These are phyloP conservation scores for Lithobates sylvaticus DNA, from an alignment of 2,797 vertebrate species.

Conservation along the genomic window DNA sequence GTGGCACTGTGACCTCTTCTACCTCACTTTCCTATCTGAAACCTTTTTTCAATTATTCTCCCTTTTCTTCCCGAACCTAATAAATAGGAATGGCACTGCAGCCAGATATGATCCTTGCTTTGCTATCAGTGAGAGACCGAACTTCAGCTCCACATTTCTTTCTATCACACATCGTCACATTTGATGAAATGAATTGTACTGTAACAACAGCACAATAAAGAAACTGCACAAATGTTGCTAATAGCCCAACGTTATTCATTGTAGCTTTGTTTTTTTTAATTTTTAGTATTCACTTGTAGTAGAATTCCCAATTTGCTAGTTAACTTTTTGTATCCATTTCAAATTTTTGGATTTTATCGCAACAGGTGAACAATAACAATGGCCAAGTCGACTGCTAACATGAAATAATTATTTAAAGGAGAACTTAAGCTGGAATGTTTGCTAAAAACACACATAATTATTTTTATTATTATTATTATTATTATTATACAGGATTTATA, in stretches of 20 bases:
- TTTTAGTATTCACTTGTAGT: too few relatives aligned
- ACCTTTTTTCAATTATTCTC: conserved; percentile 62
- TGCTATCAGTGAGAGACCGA: conserved; percentile 38
- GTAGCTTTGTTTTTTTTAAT: neutral
- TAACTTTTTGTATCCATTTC: too few relatives aligned
- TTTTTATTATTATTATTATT: too few relatives aligned
- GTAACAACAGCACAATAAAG: conserved; percentile 36
- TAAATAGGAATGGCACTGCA: conserved; percentile 47
- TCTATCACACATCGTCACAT: conserved; percentile 42
- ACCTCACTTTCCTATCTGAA: conserved; percentile 27
- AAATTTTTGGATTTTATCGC: too few relatives aligned
- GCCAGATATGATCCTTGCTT: conserved; percentile 47
- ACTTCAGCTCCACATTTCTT: conserved; percentile 49
- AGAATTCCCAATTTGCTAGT: too few relatives aligned
- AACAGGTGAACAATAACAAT: too few relatives aligned
- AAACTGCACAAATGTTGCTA: conserved; percentile 19
- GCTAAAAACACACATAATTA: too few relatives aligned
- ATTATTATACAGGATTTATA: too few relatives aligned
- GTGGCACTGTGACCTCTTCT: conserved; percentile 55
- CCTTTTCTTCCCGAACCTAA: conserved; percentile 55
- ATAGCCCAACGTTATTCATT: neutral
- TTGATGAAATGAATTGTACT: conserved; percentile 31
- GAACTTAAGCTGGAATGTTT: too few relatives aligned
- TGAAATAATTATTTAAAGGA: too few relatives aligned
- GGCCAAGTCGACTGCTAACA: too few relatives aligned